Conservation (phyloP, 2,888 invertebrate genomes). For the Cordilura impudica region DNA sequence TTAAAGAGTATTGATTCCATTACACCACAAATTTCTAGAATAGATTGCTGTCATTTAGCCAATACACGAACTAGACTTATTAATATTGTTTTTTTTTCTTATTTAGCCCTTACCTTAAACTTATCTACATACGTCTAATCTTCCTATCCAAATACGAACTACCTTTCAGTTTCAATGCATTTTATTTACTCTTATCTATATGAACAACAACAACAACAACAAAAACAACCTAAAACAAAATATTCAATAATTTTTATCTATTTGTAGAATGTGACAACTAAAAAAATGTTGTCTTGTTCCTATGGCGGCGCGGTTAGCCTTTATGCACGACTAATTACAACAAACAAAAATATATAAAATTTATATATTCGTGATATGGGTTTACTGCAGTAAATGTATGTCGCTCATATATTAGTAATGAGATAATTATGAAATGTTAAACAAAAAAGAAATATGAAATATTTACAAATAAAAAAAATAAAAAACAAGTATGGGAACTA, state of each 20-base stretch:
- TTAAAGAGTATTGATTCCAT: no score
- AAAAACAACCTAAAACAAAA: no score
- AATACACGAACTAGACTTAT: not conserved
- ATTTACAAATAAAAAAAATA: no score
- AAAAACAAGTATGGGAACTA: no score
- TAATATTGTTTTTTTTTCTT: not conserved
- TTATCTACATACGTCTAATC: not conserved
- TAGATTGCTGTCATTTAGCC: not conserved
- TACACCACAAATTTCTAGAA: no score
- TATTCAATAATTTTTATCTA: not conserved
- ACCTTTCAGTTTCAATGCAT: not conserved
- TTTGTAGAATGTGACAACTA: not conserved
- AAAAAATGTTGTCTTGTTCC: not conserved
- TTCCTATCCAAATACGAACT: not conserved
- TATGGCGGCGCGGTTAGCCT: not conserved
- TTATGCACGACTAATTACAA: not conserved
- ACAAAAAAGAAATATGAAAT: no score
- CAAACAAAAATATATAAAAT: not conserved
- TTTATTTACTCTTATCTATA: not conserved
- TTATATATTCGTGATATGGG: not conserved
- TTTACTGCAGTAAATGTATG: not conserved
- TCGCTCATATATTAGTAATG: not conserved
- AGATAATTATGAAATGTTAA: not conserved
- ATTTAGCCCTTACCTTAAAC: not conserved
- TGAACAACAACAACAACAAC: not conserved